Conservation (phyloP, 2,888 invertebrate species). For the Sphecodes monilicornis region DNA sequence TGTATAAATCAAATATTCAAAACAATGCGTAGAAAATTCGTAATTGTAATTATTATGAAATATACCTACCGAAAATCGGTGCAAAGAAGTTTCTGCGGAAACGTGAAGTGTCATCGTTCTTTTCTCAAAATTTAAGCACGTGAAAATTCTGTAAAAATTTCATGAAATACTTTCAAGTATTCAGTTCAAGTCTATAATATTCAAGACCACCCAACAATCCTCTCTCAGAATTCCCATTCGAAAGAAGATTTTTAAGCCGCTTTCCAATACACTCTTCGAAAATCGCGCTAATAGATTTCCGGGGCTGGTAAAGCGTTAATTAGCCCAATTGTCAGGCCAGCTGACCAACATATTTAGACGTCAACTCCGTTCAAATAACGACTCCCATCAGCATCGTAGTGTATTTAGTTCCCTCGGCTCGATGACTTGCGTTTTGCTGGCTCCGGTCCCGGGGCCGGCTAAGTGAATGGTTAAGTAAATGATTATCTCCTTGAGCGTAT, state of each 20-base stretch:
- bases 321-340: neutral
- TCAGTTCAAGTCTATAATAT: too few species aligned
- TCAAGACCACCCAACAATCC: too few species aligned
- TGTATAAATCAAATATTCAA: too few species aligned
- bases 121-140: too few species aligned
- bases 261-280: neutral
- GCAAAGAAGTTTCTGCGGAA: too few species aligned
- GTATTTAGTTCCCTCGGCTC: conserved; percentile 53
- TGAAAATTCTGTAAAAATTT: too few species aligned
- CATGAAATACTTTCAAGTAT: too few species aligned
- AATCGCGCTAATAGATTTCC: neutral
- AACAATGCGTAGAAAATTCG: too few species aligned
- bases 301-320: neutral
- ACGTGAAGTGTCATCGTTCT: too few species aligned
- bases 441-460: conserved; percentile 52
- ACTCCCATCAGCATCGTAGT: conserved; percentile 59
- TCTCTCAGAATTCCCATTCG: neutral
- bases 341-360: conserved; percentile 69
- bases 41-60: too few species aligned
- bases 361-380: conserved; percentile 75
- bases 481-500: conserved; percentile 76
- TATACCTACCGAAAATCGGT: too few species aligned
- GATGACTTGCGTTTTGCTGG: conserved; percentile 73
- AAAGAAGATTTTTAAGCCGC: neutral
- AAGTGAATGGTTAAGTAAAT: conserved; percentile 81